These are phyloP conservation scores for Syrphus vitripennis DNA, from an alignment of 2,888 invertebrate genomes.

Conservation along the genomic window DNA sequence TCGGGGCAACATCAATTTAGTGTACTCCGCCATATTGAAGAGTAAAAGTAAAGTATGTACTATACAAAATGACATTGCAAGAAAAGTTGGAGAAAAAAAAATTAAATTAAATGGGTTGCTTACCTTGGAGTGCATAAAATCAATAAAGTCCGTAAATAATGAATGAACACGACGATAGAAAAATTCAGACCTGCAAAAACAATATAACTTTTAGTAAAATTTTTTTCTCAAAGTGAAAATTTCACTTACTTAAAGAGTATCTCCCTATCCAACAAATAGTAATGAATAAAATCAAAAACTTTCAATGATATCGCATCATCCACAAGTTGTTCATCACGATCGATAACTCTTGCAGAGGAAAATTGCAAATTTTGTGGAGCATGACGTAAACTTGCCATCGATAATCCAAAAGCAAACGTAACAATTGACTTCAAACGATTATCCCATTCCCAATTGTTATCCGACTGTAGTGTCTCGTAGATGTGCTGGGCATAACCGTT, in stretches of 20 bases:
- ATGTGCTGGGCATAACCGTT: constrained; percentile 83
- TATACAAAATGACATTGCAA: too few species aligned
- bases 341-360: constrained; percentile 82
- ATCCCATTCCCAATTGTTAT: constrained; percentile 74
- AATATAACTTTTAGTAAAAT: not conserved
- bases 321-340: constrained; percentile 90
- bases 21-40: too few species aligned
- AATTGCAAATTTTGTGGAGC: constrained; percentile 83
- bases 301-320: constrained; percentile 90
- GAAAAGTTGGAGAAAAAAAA: too few species aligned
- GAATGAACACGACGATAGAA: constrained; percentile 91
- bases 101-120: too few species aligned
- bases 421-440: constrained; percentile 82
- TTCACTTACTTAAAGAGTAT: constrained; percentile 83
- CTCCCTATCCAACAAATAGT: constrained; percentile 87
- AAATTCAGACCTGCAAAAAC: constrained; percentile 86
- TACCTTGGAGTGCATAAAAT: constrained; percentile 94
- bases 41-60: too few species aligned
- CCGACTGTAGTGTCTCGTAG: constrained; percentile 81
- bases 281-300: constrained; percentile 90
- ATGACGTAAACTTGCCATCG: constrained; percentile 85
- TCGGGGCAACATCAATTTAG: too few species aligned
- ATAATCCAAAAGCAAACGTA: constrained; percentile 87
- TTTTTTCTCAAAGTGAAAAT: not conserved
- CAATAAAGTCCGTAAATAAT: constrained; percentile 94